Conservation (phyloP, 2,113 vertebrate genomes). For the Heptranchias perlo region DNA sequence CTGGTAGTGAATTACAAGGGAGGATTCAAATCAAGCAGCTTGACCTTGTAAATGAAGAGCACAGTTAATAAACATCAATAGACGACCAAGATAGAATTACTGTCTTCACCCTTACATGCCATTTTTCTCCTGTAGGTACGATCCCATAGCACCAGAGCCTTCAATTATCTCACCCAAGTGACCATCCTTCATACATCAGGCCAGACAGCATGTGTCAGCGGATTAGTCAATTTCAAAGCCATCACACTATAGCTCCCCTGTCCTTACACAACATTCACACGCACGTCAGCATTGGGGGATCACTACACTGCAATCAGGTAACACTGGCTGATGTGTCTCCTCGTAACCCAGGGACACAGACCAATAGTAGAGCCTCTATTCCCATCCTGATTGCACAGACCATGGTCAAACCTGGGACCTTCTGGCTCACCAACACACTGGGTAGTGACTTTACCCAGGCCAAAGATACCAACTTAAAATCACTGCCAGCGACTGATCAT, state of each 20-base stretch:
- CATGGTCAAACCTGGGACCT: background rate
- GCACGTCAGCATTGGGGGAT: background rate
- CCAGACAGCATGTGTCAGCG: too few relatives aligned
- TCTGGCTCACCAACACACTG: background rate
- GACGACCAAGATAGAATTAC: too few relatives aligned
- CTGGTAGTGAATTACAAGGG: background rate
- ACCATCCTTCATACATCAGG: background rate
- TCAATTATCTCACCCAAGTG: background rate
- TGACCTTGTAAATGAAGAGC: background rate
- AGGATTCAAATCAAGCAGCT: background rate
- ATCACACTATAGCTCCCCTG: background rate
- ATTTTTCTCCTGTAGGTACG: background rate
- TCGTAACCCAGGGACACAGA: background rate
- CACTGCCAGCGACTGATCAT: too few relatives aligned
- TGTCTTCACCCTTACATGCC: background rate
- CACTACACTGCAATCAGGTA: background rate
- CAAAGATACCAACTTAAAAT: too few relatives aligned
- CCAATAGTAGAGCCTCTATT: background rate
- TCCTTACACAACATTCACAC: background rate
- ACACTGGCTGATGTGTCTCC: background rate
- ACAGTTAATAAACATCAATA: background rate
- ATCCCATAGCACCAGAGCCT: background rate
- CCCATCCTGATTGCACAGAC: background rate
- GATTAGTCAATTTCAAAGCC: background rate
- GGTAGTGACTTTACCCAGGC: too few relatives aligned